Percentiles rank a stretch among this genome's conserved stretches.
Conservation (phyloP, 2,113 vertebrate genomes). For the Isurus oxyrinchus region DNA sequence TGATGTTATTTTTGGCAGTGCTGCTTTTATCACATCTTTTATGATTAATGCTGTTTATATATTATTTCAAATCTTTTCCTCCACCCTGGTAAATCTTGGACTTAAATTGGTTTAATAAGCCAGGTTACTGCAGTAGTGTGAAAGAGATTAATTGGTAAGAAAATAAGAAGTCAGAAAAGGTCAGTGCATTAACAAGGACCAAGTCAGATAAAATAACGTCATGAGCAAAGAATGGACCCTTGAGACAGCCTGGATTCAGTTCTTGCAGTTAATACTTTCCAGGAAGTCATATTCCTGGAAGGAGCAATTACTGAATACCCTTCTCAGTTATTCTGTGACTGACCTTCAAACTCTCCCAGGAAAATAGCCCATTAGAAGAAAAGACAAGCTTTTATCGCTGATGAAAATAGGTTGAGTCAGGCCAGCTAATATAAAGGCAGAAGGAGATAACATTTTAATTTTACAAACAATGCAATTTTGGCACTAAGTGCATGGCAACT, state of each 20-base stretch:
- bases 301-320: slow-evolving; percentile 29
- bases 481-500: neutral
- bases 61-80: neutral
- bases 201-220: neutral
- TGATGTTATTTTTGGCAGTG: neutral
- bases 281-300: slow-evolving; percentile 29
- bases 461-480: neutral
- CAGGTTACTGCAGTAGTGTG: neutral
- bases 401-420: neutral
- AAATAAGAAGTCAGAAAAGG: neutral
- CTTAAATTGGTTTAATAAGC: neutral
- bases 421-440: neutral
- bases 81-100: neutral
- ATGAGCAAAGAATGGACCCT: neutral
- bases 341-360: slow-evolving; percentile 11
- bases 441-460: neutral
- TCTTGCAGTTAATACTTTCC: slow-evolving; percentile 28
- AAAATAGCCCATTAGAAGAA: slow-evolving; percentile 6
- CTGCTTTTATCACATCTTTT: neutral
- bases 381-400: neutral
- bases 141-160: neutral
- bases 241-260: slow-evolving; percentile 22
- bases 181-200: neutral
- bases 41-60: neutral
- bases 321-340: neutral